Base-by-base conservation (phyloP, 2,888 invertebrate genomes). In the Sminthurinus aureus region DNA sequence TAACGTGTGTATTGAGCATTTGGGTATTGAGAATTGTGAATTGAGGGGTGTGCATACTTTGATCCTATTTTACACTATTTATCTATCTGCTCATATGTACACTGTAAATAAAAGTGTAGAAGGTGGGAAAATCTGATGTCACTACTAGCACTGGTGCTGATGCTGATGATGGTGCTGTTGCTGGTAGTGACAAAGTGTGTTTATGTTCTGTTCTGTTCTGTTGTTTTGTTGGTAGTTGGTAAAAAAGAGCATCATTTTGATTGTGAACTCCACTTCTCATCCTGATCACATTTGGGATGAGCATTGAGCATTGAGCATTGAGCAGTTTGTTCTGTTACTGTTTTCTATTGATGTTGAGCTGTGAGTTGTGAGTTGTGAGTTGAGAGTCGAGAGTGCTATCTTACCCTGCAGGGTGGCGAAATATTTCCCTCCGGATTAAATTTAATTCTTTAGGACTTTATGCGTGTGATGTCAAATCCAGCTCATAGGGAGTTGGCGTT, bases 381-480 rank as follows among this genome's bases (percentile, higher is more conserved):
- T 67, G 15, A 0, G n/a, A 3, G 24, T 69, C 3, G 74, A 83
- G 79, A 76, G 80, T 86, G 86, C 80, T 86, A 86, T 86, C 86
- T 85, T 85, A 85, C 85, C 78, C 86, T 86, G 86, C 87, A 88
- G 88, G 88, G 88, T 88, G 88, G 88, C 87, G 85, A 86, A 88
- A 86, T 87, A 87, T 87, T 88, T 86, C 88, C 86, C 85, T 86
- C 84, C 86, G 87, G 88, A 88, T 88, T 88, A 88, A 86, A 85
- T 87, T 85, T 87, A 87, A 87, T 88, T 88, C 88, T 85, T 85
- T 84, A 79, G 82, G 85, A 83, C 85, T 85, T 86, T 86, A 84
- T 84, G 82, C 77, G 71, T 66, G 73, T 66, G 73, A 77, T 83
- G 83, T 83, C 83, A 83, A 83, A 83, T 51, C 52, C 76, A 82